phyloP scores from a whole-genome alignment of 1,140 invertebrate genomes.

The Drosophila bocqueti region DNA sequence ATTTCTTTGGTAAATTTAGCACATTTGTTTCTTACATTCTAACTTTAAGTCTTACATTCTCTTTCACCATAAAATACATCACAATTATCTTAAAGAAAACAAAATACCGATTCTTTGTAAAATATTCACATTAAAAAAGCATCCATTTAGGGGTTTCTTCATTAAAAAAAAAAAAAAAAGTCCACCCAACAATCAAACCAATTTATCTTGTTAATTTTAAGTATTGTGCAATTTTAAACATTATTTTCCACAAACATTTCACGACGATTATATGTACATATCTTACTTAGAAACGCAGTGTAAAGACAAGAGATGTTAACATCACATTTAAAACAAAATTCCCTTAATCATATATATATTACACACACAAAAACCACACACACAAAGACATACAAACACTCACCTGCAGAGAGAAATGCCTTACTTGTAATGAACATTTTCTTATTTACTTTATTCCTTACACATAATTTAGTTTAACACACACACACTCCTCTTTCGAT shows the following conservation, averaged over 20 bases:
- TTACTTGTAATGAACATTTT: conserved; percentile 63
- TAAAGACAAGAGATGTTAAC: conserved; percentile 60
- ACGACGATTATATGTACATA: conserved; percentile 60
- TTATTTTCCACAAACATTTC: conserved; percentile 42
- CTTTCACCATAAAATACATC: conserved; percentile 58
- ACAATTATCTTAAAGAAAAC: conserved; percentile 49
- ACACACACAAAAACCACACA: conserved; percentile 15
- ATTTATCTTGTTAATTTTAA: conserved; percentile 68
- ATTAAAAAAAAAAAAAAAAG: conserved; percentile 27
- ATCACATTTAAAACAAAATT: conserved; percentile 59
- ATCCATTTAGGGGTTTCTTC: conserved; percentile 53
- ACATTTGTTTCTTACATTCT: conserved; percentile 66
- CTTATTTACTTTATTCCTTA: conserved; percentile 62
- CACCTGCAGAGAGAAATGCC: conserved; percentile 55
- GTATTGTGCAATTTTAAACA: conserved; percentile 72
- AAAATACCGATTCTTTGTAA: conserved; percentile 49
- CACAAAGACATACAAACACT: conserved; percentile 44
- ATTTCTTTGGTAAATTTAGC: conserved; percentile 51
- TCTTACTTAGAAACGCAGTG: conserved; percentile 48
- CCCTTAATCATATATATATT: conserved; percentile 35
- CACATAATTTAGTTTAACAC: conserved; percentile 57
- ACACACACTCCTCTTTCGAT: conserved; percentile 53
- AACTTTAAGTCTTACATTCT: conserved; percentile 73
- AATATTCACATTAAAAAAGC: conserved; percentile 47
- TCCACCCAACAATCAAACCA: conserved; percentile 15